Base-by-base conservation (phyloP, 2,113 vertebrate species). In the Pterocles orientalis region DNA sequence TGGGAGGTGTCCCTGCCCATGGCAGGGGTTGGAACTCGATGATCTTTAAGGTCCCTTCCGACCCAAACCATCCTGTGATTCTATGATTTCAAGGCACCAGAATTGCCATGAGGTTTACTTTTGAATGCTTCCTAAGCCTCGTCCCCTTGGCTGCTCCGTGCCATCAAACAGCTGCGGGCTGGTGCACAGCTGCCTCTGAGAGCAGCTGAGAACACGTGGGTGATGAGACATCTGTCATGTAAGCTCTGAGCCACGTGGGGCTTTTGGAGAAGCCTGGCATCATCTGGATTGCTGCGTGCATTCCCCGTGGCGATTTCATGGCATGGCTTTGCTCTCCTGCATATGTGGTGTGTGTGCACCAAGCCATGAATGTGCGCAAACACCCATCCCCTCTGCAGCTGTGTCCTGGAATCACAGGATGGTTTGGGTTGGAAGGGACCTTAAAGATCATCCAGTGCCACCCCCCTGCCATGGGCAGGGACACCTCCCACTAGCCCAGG, bases 321-420 rank as follows among this genome's bases (percentile, higher is more conserved):
- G 1, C 1, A 1, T 48, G 43, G 15, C 57, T 73, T 39, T 50
- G 31, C 4, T 0, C 7, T 66, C 18, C 29, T 10, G 3, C 7
- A 18, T 7, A 11, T 9, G 1, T 50, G 31, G 3, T 12, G 18
- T 2, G 12, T 36, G 79, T 17, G 12, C 39, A 19, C 25, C 48
- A 28, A 51, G 50, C 34, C 56, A 14, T 20, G 28, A 2, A 4
- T 64, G 31, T 36, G 15, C 73, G 24, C 23, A 16, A 29, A 12
- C 7, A 10, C 20, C 21, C 41, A 4, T 29, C 18, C 50, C 56
- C 8, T 1, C 24, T 4, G 6, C 41, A 23, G 68, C 50, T 39
- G 17, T 25, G 41, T 41, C 41, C 11, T 14, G 14, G 41, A 41
- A 41, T 41, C 41, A 13, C 41, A 41, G 41, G 6, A 13, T 41